Percentiles rank a stretch among this genome's conserved stretches.
These are phyloP conservation scores for Gastrophysa polygoni DNA, from an alignment of 2,888 invertebrate genomes.

Conservation along the genomic window DNA sequence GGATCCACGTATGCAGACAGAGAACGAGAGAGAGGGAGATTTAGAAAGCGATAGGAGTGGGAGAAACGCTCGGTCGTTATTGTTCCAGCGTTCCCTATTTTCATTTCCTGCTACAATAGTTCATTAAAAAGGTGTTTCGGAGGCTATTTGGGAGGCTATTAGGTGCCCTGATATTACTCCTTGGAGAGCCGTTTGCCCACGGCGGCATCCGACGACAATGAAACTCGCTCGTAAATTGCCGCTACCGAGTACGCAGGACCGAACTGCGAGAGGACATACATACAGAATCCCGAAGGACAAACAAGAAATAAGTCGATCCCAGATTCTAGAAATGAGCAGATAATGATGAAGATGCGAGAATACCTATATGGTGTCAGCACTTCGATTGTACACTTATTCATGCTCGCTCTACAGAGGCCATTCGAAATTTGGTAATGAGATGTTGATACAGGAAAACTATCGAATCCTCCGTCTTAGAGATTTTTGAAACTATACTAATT, in stretches of 20 bases:
- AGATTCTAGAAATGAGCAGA: too few relatives aligned
- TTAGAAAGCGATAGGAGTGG: conserved; percentile 36
- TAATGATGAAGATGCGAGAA: conserved; percentile 26
- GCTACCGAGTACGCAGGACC: conserved; percentile 37
- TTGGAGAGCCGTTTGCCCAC: conserved; percentile 60
- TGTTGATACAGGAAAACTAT: too few relatives aligned
- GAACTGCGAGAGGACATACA: conserved; percentile 19
- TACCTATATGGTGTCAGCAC: too few relatives aligned
- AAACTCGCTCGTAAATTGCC: conserved; percentile 59
- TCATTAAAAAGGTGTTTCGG: conserved; percentile 78
- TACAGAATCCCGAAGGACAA: conserved; percentile 9
- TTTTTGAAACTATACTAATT: too few relatives aligned
- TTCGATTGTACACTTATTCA: too few relatives aligned
- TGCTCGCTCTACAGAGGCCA: too few relatives aligned
- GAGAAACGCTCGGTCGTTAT: conserved; percentile 44
- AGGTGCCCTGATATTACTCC: conserved; percentile 64
- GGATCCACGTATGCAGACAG: conserved; percentile 39
- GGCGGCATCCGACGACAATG: conserved; percentile 59
- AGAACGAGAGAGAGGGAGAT: conserved; percentile 34
- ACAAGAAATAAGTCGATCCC: conserved; percentile 20
- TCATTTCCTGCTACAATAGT: conserved; percentile 64
- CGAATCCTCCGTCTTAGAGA: too few relatives aligned
- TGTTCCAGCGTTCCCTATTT: conserved; percentile 57
- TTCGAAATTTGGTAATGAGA: too few relatives aligned
- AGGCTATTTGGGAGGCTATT: conserved; percentile 73